A percentile compares a stretch with the other conserved stretches of the same genome.
Conservation (phyloP, 2,888 invertebrate species). For the Glyphotaelius pellucidus region DNA sequence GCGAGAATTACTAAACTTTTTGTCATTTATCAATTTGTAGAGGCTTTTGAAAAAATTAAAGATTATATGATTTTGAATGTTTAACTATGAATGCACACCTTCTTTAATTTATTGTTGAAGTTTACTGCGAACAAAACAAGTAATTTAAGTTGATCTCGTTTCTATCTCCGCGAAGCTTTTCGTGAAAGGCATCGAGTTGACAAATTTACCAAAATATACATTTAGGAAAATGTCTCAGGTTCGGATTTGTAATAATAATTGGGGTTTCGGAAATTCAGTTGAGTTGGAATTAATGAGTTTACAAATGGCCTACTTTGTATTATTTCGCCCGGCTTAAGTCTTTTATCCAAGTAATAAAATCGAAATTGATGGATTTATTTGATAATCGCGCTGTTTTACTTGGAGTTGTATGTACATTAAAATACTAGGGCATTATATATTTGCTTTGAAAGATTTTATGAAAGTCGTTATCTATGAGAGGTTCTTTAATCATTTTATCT, state of each 20-base stretch:
- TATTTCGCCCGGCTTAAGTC: slow-evolving; percentile 15
- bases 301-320: slow-evolving; percentile 36
- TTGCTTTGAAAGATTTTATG: background rate
- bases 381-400: background rate
- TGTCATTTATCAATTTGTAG: no score
- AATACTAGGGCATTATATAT: background rate
- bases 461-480: background rate
- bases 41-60: background rate
- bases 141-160: background rate
- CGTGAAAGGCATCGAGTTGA: background rate
- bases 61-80: background rate
- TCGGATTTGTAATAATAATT: slow-evolving; percentile 28
- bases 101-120: background rate
- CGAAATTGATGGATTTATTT: background rate
- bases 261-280: slow-evolving; percentile 17
- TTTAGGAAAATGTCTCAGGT: background rate
- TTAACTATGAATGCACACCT: background rate
- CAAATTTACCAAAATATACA: background rate
- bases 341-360: slow-evolving; percentile 19
- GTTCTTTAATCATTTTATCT: background rate
- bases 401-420: background rate
- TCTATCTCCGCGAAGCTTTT: background rate
- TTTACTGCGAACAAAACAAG: background rate
- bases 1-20: background rate
- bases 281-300: slow-evolving; percentile 32